Conservation (phyloP, 2,797 vertebrate species). For the Tapera naevia region DNA sequence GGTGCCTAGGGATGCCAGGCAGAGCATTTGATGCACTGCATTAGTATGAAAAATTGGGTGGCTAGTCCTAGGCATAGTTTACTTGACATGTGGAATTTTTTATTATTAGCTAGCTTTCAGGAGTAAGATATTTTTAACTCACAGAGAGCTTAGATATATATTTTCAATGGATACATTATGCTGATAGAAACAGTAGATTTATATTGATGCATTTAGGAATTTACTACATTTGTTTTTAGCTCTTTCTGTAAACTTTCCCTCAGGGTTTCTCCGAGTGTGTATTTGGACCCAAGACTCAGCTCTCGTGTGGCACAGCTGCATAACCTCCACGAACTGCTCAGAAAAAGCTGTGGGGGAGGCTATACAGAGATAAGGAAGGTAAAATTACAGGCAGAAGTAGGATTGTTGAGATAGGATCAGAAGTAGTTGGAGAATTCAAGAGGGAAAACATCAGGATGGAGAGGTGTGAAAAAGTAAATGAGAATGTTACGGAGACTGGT, state of each 20-base stretch:
- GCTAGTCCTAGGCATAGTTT: not conserved
- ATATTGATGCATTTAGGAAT: not conserved
- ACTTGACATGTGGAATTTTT: not conserved
- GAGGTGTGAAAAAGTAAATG: not conserved
- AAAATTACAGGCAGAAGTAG: not conserved
- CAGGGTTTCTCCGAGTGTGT: fast-evolving
- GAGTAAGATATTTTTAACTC: not conserved
- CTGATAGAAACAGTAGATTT: not conserved
- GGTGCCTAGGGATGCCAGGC: not conserved
- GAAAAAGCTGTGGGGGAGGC: not conserved
- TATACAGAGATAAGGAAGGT: not conserved
- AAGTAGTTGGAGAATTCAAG: not conserved
- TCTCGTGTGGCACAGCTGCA: not conserved
- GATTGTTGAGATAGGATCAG: not conserved
- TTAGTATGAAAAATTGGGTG: not conserved
- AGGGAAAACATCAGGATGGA: not conserved
- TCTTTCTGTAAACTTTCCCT: not conserved
- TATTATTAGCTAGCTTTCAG: not conserved
- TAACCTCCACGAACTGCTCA: not conserved
- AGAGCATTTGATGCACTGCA: not conserved
- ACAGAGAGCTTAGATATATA: not conserved
- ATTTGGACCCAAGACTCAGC: not conserved
- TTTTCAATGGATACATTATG: not conserved
- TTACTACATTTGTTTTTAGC: not conserved
- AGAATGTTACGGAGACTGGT: not conserved